These are phyloP conservation scores for Tribolium madens DNA, from an alignment of 1,140 invertebrate species.

Conservation along the genomic window DNA sequence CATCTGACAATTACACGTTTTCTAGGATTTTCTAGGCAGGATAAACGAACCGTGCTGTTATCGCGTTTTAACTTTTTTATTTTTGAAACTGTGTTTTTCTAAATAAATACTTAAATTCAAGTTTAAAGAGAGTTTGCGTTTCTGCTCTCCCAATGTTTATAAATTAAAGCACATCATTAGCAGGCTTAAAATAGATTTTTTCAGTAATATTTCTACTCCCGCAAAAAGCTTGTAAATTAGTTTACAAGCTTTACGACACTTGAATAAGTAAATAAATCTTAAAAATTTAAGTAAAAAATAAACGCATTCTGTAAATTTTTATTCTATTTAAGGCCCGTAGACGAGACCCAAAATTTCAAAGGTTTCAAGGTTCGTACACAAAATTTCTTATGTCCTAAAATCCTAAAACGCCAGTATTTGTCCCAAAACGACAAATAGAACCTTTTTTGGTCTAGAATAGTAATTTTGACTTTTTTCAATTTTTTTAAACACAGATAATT, in stretches of 20 bases:
- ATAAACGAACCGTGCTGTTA: slow-evolving; percentile 8
- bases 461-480: too few relatives aligned
- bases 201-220: slow-evolving; percentile 13
- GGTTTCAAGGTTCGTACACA: too few relatives aligned
- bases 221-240: too few relatives aligned
- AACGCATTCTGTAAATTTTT: too few relatives aligned
- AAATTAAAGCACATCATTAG: not conserved
- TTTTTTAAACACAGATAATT: too few relatives aligned
- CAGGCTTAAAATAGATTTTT: not conserved
- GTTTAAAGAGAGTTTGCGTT: not conserved
- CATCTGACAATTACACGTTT: slow-evolving; percentile 21
- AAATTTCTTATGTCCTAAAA: too few relatives aligned
- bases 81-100: not conserved
- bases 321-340: too few relatives aligned
- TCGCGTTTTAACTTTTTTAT: slow-evolving; percentile 26
- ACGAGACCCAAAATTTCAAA: too few relatives aligned
- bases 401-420: too few relatives aligned
- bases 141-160: not conserved
- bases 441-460: too few relatives aligned
- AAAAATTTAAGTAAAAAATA: not conserved
- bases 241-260: slow-evolving; percentile 7
- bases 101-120: not conserved
- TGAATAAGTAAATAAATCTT: too few relatives aligned
- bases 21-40: not conserved
- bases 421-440: too few relatives aligned